Conservation (phyloP, 2,113 vertebrate species). For the Bungarus multicinctus region DNA sequence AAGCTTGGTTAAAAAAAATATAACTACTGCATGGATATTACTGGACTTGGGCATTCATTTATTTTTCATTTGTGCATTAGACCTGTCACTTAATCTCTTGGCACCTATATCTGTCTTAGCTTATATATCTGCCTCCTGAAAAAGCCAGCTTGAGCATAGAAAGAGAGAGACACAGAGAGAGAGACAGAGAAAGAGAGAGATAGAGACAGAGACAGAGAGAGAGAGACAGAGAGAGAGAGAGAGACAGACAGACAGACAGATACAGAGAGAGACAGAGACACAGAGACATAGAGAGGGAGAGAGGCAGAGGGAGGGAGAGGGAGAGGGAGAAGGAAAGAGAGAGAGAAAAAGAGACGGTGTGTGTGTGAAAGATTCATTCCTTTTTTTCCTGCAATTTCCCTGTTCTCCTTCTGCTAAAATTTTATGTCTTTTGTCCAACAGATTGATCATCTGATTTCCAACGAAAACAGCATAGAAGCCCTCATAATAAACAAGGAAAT, state of each 20-base stretch:
- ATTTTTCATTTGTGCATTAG: neutral
- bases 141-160: neutral
- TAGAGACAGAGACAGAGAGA: neutral
- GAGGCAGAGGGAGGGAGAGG: neutral
- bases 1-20: neutral
- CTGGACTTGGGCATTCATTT: neutral
- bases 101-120: neutral
- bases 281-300: neutral
- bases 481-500: neutral
- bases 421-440: neutral
- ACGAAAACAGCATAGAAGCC: neutral
- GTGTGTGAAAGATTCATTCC: neutral
- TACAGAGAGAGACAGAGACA: neutral
- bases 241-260: neutral
- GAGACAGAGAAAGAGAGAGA: neutral
- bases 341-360: no score
- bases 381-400: neutral
- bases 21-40: neutral
- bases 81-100: neutral
- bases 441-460: neutral
- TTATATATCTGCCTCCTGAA: neutral
- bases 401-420: neutral
- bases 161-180: neutral
- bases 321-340: no score
- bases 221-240: accelerated